Conservation (phyloP, 2,888 invertebrate genomes). For the Helleia helle region DNA sequence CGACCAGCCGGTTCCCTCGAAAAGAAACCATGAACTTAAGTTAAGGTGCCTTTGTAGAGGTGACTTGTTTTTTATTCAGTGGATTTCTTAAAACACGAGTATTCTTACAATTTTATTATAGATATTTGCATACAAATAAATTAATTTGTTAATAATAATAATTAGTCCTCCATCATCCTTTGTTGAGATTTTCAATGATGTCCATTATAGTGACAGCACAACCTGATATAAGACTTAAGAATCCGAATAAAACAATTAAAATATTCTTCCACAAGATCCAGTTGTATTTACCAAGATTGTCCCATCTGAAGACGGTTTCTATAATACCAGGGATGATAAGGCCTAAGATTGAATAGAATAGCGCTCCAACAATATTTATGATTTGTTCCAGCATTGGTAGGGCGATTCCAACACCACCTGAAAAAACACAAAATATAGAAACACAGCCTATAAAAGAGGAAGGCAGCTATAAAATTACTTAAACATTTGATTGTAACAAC, state of each 20-base stretch:
- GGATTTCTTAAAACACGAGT: too few species aligned
- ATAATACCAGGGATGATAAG: constrained; percentile 83
- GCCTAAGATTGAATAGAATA: constrained; percentile 82
- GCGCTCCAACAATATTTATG: constrained; percentile 60
- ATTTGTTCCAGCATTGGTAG: constrained; percentile 66
- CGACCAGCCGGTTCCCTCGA: too few species aligned
- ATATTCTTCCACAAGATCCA: constrained; percentile 82
- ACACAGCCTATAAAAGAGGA: too few species aligned
- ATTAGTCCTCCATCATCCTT: background rate
- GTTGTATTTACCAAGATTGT: constrained; percentile 77
- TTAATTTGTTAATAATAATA: background rate
- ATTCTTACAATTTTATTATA: too few species aligned
- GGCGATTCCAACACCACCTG: constrained; percentile 81
- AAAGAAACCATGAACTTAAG: too few species aligned
- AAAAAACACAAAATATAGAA: too few species aligned
- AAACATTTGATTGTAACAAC: too few species aligned
- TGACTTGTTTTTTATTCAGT: too few species aligned
- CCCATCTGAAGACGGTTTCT: constrained; percentile 81
- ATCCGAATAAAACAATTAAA: constrained; percentile 74
- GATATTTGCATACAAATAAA: too few species aligned
- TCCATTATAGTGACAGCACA: constrained; percentile 50
- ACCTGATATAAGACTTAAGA: constrained; percentile 79
- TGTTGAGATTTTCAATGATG: constrained; percentile 46
- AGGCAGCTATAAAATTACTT: too few species aligned
- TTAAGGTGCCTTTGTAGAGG: too few species aligned